Base-by-base conservation (phyloP, 2,113 vertebrate species). In the Bambusicola thoracicus region DNA sequence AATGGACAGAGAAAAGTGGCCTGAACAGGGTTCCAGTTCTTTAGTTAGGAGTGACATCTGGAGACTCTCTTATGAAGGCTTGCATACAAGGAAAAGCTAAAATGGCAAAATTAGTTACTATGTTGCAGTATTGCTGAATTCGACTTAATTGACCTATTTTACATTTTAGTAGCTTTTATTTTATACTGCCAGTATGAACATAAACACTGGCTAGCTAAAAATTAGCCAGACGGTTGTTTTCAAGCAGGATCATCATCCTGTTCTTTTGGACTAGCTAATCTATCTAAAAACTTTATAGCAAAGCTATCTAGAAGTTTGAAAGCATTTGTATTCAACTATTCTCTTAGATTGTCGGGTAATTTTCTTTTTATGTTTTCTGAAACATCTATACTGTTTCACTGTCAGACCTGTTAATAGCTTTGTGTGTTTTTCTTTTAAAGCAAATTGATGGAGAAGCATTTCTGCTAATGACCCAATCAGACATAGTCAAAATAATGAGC, bases 361-460 rank as follows among this genome's bases (percentile, higher is more conserved):
- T 83, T 74, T 67, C 51, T 89, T 79, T 72, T 77, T 41, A 20
- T 53, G 67, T 68, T 84, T 84, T 79, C 29, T 58, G 81, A 82
- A 94, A 15, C 40, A 10, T 55, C 80, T 89, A 8, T 63, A 40
- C 15, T 32, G 44, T 22, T 34, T 38, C 32, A 51, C 13, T 53
- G 24, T 87, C 62, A 44, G 20, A 79, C 55, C 74, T 92, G 89
- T 79, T 90, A 81, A 94, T 38, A 56, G 41, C 56, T 81, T n/a
- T 89, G 55, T 90, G 72, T 94, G 44, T 94, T 84, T 95, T 92
- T 41, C 75, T 97, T 96, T 95, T 86, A 61, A 82, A 99, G 98
- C 98, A 98, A 98, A 99, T 99, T 77, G 98, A 99, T 55, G 98
- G 98, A 90, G 98, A 99, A 97, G 98, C 98, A 34, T 98, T 99